Conservation (phyloP, 2,888 invertebrate species). For the Dicyrtoma fusca region DNA sequence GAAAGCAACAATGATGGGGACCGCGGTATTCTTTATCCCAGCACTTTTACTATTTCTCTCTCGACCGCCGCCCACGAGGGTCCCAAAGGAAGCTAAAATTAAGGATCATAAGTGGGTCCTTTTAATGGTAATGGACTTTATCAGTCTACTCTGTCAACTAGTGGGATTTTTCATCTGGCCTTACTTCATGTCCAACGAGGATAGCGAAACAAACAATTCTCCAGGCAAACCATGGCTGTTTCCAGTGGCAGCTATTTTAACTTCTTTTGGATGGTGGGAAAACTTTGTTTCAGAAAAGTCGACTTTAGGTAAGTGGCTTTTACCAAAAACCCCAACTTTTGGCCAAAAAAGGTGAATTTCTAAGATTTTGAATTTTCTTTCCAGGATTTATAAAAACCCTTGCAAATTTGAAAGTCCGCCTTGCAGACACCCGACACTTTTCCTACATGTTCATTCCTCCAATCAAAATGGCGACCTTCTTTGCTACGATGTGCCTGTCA, state of each 20-base stretch:
- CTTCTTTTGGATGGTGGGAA: no score
- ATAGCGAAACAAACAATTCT: slow-evolving; percentile 55
- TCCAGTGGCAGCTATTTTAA: slow-evolving; percentile 69
- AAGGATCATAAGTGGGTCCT: no score
- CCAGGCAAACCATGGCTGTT: slow-evolving; percentile 65
- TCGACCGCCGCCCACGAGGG: neutral
- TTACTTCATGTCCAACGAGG: slow-evolving; percentile 62
- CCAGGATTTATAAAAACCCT: slow-evolving; percentile 54
- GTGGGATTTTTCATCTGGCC: slow-evolving; percentile 74
- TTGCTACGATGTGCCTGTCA: slow-evolving; percentile 67
- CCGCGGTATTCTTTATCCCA: slow-evolving; percentile 62
- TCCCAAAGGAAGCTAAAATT: no score
- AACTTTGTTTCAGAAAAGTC: slow-evolving; percentile 76
- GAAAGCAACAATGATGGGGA: slow-evolving; percentile 62
- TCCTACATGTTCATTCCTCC: slow-evolving; percentile 73
- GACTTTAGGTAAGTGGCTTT: no score
- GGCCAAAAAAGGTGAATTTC: no score
- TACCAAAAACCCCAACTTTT: no score
- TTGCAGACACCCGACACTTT: slow-evolving; percentile 71
- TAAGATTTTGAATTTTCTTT: slow-evolving; percentile 9
- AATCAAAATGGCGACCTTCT: slow-evolving; percentile 77
- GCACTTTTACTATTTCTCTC: slow-evolving; percentile 58
- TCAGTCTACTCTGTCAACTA: no score
- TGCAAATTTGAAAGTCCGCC: slow-evolving; percentile 63
- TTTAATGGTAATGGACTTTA: no score